These are phyloP conservation scores for Netelia virgata DNA, from an alignment of 2,888 invertebrate genomes.

Conservation along the genomic window DNA sequence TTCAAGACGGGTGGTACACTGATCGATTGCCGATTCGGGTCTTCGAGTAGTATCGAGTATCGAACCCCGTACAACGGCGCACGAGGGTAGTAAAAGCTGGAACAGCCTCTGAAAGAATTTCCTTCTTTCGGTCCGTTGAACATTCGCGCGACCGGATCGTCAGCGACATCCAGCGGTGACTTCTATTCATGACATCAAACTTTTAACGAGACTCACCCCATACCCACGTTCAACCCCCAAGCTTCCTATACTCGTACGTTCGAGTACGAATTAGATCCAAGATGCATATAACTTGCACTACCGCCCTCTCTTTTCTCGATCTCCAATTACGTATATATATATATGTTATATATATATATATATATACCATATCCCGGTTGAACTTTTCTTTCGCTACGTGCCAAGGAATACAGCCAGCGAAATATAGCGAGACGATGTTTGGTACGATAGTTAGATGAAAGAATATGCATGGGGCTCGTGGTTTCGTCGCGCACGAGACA, in stretches of 20 bases:
- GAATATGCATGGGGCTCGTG: too few species aligned
- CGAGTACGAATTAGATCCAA: slow-evolving; percentile 57
- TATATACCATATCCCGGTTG: not conserved
- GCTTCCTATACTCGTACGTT: slow-evolving; percentile 25
- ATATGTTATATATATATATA: not conserved
- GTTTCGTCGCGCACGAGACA: too few species aligned
- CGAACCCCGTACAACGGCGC: not conserved
- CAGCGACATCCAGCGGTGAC: slow-evolving; percentile 26
- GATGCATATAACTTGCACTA: slow-evolving; percentile 17
- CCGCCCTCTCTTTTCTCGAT: not conserved
- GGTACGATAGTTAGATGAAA: too few species aligned
- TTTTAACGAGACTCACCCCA: slow-evolving; percentile 67
- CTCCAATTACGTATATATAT: not conserved
- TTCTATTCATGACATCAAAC: slow-evolving; percentile 66
- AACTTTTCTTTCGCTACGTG: not conserved
- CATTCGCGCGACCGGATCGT: not conserved
- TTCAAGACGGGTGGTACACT: not conserved
- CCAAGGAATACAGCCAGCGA: not conserved
- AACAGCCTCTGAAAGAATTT: not conserved
- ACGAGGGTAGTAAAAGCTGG: not conserved
- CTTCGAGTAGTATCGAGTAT: too few species aligned
- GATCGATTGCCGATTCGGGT: not conserved
- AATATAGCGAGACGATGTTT: not conserved
- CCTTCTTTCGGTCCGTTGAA: not conserved
- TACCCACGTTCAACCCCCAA: slow-evolving; percentile 20